Base-by-base conservation (phyloP, 2,797 vertebrate species). In the Gymnoscopelus microlampas region DNA sequence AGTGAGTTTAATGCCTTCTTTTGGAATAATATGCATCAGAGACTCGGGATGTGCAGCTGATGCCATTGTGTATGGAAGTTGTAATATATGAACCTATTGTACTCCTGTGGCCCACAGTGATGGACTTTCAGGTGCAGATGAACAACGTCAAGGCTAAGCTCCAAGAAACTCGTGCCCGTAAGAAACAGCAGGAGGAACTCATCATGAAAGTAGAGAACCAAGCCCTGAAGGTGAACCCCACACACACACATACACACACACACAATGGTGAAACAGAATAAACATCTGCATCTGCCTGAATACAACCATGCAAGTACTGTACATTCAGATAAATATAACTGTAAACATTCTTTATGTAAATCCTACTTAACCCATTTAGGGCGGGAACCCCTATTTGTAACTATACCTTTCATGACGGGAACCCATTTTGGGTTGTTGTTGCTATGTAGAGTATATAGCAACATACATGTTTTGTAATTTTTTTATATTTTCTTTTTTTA, bases 191-290 rank as follows among this genome's bases (percentile, higher is more conserved):
- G 79, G 97, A 98, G 78, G 97, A 98, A 85, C 96, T 99, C 78
- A 98, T 98, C 82, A 97, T 97, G 96, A 98, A 98, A 92, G 97
- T 99, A 74, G 97, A 99, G 87, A 99, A 99, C 86, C 90, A 98
- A 88, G 97, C 97, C n/a, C 95, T 99, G 59, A 98, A 98, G 95
- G 96, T 97, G 83, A 94, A 19, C 19, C 19, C 19, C 49, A 60
- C 53, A 51, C 12, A 19, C 15, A 26, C 59, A 44, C 50, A 57
- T 59, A 47, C 66, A 12, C 5, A 64, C 56, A 15, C 47, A 39
- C 14, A 13, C 2, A 4, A n/a, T 63, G 55, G 2, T 66, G 35
- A 55, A 47, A 66, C 53, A 73, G 29, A 85, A 78, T 72, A 39
- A 78, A 72, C 57, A 77, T 82, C 56, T 74, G 44, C 66, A 71